Base-by-base conservation (phyloP, 2,113 vertebrate genomes). In the Physeter macrocephalus region DNA sequence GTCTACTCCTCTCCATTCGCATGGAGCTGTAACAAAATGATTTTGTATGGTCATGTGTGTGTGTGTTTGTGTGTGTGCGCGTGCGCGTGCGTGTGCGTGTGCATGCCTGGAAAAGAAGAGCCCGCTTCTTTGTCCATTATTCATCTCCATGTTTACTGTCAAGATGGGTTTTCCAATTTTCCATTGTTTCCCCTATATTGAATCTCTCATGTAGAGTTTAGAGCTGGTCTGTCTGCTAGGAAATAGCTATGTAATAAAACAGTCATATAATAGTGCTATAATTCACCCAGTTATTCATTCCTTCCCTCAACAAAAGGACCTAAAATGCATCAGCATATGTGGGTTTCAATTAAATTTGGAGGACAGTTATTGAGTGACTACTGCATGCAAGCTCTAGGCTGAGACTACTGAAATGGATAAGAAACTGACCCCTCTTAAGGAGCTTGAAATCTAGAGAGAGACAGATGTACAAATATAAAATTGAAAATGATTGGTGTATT, bases 191-290 rank as follows among this genome's bases (percentile, higher is more conserved):
- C 61, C 71, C 74, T 90, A 97, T 96, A 97, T 71, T 95, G 84
- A 93, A 81, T 96, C 39, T 95, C 87, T 95, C 91, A 72, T 78
- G 54, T 88, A 92, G 83, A 90, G 64, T 93, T 81, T 92, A 94
- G 71, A 93, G 80, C 80, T 92, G 52, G 43, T 83, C 57, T 96
- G 67, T 92, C 95, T 97, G 94, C 54, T 81, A 95, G 95, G 96
- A 96, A 97, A 92, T 95, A 93, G 69, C 89, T 92, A 17, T 88
- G 57, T 95, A 97, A 97, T 98, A 97, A 96, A 97, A 85, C 46
- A 81, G 52, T 46, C 85, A 21, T 69, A n/a, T 94, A 88, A 95
- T 72, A 93, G 86, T 36, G 18, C 74, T 81, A 49, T 94, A 95
- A 90, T 94, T 97, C 69, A 97, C 72, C 57, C 46, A 75, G 49